A percentile compares a stretch with the other conserved stretches of the same genome.
These are phyloP conservation scores for Colinus virginianus DNA, from an alignment of 2,113 vertebrate genomes.

Conservation along the genomic window DNA sequence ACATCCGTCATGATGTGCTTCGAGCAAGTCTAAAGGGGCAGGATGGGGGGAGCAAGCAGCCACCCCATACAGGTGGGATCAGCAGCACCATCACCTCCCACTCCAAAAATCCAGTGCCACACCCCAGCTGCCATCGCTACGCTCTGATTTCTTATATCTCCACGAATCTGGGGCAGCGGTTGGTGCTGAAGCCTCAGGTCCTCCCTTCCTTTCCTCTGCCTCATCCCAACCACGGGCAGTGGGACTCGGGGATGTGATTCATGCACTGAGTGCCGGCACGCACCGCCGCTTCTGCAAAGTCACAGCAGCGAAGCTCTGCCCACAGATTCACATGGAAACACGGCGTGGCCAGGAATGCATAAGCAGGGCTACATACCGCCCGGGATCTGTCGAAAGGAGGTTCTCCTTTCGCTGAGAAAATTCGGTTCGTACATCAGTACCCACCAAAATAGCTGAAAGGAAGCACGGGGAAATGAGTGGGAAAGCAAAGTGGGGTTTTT, in stretches of 20 bases:
- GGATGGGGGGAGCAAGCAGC: neutral
- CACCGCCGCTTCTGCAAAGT: neutral
- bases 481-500: neutral
- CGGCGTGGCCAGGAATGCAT: fast-evolving
- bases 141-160: neutral
- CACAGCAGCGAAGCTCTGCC: fast-evolving
- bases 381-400: neutral
- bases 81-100: neutral
- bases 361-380: neutral
- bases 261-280: neutral
- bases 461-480: neutral
- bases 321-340: neutral
- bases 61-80: fast-evolving
- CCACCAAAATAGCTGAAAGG: neutral
- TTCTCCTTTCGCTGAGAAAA: neutral
- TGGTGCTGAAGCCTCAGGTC: neutral
- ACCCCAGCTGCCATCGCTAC: fast-evolving
- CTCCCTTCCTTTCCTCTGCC: neutral
- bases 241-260: neutral
- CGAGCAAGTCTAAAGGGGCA: fast-evolving
- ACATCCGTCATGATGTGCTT: fast-evolving
- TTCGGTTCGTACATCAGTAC: neutral
- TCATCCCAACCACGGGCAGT: neutral
- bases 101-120: fast-evolving
- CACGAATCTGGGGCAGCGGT: neutral